Evolutionary conservation across 2,113 vertebrate species (phyloP), one percentile per base, ranked within the genome.

Genomic region (Pica pica): DNA sequence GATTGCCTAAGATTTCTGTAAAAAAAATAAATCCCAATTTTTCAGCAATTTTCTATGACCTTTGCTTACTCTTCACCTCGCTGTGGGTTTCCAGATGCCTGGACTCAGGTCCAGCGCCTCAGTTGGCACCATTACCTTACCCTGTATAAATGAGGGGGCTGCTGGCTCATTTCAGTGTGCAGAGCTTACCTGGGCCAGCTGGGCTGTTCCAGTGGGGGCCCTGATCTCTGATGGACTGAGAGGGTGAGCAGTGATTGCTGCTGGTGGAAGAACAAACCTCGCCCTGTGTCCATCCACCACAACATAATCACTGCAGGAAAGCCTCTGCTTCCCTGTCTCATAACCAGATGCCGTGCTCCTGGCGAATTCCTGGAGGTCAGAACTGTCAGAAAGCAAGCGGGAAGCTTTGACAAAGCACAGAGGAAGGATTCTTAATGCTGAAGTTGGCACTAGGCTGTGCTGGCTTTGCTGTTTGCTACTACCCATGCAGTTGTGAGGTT

Each of bases 251-350:
- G 37, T 20, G 63, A 4, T 6, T 28, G 80, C 64, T 60, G 63
- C 76, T 77, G n/a, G 9, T 24, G 57, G 15, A 19, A 37, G 44
- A 64, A 2, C 2, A 5, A 24, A 39, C 41, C 15, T 75, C 1
- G 0, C 27, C 8, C 56, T 37, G 12, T 59, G 47, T n/a, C 47
- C 0, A 0, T 23, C 52, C 14, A 70, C 28, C 33, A 15, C 16
- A 2, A 1, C 5, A 27, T 2, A 22, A 50, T 55, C 27, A 3
- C 53, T 35, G 39, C 68, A 60, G 68, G 26, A 61, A 21, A 68
- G 10, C 22, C 22, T 7, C 33, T 87, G 56, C 33, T 49, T 31
- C 23, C n/a, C 67, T 39, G 56, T 26, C 13, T 37, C 50, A 1
- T 7, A 35, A 26, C 30, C 31, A 55, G 53, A 24, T 27, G 31